Evolutionary conservation across 2,888 invertebrate species (phyloP).

Genomic region (Clostera curtula): DNA sequence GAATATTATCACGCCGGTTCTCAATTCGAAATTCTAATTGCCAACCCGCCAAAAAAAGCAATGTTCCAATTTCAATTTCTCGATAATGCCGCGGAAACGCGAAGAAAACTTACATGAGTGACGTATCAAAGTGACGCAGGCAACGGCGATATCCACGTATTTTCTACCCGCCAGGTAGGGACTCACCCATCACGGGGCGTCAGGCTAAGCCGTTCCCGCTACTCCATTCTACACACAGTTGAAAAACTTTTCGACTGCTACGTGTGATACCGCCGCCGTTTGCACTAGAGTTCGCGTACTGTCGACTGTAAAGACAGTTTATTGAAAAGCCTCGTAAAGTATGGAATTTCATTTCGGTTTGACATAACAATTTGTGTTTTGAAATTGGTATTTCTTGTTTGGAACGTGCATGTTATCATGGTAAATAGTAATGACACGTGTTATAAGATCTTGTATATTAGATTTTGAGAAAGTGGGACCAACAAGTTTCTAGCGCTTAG

Average conservation of each 20-base stretch:
- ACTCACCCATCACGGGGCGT: constrained; percentile 40
- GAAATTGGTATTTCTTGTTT: not conserved
- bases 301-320: constrained; percentile 13
- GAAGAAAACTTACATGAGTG: constrained; percentile 63
- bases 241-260: constrained; percentile 58
- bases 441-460: too few species aligned
- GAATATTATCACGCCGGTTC: constrained; percentile 16
- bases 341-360: constrained; percentile 2
- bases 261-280: constrained; percentile 43
- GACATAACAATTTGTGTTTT: constrained; percentile 3
- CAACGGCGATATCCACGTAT: constrained; percentile 39
- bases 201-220: constrained; percentile 42
- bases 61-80: constrained; percentile 38
- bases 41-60: constrained; percentile 18
- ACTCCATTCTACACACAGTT: constrained; percentile 35
- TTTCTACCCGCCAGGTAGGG: constrained; percentile 38
- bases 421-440: too few species aligned
- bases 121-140: constrained; percentile 56
- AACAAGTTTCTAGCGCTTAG: too few species aligned
- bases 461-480: too few species aligned
- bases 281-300: constrained; percentile 25
- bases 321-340: constrained; percentile 13
- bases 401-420: too few species aligned
- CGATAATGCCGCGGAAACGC: constrained; percentile 35
- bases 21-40: constrained; percentile 13